Percentiles rank a stretch among this genome's conserved stretches.
Conservation (phyloP, 2,797 vertebrate species). For the Ceryle rudis region DNA sequence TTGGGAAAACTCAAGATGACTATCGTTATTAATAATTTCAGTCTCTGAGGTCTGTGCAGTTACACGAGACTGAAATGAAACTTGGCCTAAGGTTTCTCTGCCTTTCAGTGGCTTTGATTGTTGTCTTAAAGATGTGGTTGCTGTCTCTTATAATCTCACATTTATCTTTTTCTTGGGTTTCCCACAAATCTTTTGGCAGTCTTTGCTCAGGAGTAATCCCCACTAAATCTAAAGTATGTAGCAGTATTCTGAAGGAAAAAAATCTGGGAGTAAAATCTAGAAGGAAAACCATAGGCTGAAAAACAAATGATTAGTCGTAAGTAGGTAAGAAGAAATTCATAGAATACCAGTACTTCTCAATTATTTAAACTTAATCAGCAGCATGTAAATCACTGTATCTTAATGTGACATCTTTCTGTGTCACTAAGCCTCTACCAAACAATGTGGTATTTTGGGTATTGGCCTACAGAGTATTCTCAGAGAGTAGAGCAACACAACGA, state of each 20-base stretch:
- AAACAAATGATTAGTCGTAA: neutral
- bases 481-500: neutral
- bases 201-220: neutral
- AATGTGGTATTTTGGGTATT: neutral
- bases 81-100: slow-evolving; percentile 35
- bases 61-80: neutral
- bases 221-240: neutral
- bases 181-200: slow-evolving; percentile 20
- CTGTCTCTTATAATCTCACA: slow-evolving; percentile 29
- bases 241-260: neutral
- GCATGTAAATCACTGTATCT: slow-evolving; percentile 4
- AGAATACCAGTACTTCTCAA: slow-evolving; percentile 10
- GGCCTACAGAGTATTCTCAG: neutral
- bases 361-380: slow-evolving; percentile 37
- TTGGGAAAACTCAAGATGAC: neutral
- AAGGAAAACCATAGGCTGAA: neutral
- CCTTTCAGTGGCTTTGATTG: slow-evolving; percentile 30
- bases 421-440: neutral
- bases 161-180: slow-evolving; percentile 41
- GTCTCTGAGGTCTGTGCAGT: neutral
- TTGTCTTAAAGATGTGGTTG: slow-evolving; percentile 1
- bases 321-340: neutral
- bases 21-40: neutral
- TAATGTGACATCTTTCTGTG: neutral
- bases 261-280: neutral